Evolutionary conservation across 2,888 invertebrate species (phyloP).

Genomic region (Drosophila borborema): DNA sequence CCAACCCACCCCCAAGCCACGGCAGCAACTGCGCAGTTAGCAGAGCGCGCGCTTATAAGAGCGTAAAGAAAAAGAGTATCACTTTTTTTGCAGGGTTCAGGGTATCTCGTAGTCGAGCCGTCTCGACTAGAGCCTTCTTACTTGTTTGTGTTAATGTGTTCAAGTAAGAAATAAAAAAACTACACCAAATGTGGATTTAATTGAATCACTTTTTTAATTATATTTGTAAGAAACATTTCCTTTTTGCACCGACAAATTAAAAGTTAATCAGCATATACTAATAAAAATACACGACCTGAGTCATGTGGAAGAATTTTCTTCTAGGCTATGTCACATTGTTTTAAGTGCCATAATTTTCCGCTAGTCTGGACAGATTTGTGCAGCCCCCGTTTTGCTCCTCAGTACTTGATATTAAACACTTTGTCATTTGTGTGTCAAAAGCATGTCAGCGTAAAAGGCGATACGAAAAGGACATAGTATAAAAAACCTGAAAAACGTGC

Average conservation of each 20-base stretch:
- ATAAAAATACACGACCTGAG: background rate
- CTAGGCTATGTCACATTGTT: constrained; percentile 23
- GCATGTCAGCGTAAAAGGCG: constrained; percentile 62
- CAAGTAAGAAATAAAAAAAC: background rate
- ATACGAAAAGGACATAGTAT: constrained; percentile 16
- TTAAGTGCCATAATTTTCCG: constrained; percentile 39
- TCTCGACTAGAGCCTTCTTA: too few relatives aligned
- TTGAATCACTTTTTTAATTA: background rate
- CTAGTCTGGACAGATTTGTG: constrained; percentile 26
- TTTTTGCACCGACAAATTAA: constrained; percentile 39
- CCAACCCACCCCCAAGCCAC: too few relatives aligned
- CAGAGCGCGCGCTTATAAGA: too few relatives aligned
- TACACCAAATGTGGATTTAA: background rate
- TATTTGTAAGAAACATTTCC: background rate
- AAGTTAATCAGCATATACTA: constrained; percentile 31
- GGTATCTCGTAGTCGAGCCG: too few relatives aligned
- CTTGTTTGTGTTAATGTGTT: background rate
- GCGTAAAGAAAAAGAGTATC: too few relatives aligned
- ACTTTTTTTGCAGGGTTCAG: too few relatives aligned
- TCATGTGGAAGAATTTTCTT: background rate
- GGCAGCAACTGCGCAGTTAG: too few relatives aligned
- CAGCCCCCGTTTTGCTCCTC: background rate
- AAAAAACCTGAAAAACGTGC: constrained; percentile 18
- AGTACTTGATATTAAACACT: constrained; percentile 65
- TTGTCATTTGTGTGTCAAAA: constrained; percentile 76